Conservation (phyloP, 2,888 invertebrate species). For the Eilema depressum region DNA sequence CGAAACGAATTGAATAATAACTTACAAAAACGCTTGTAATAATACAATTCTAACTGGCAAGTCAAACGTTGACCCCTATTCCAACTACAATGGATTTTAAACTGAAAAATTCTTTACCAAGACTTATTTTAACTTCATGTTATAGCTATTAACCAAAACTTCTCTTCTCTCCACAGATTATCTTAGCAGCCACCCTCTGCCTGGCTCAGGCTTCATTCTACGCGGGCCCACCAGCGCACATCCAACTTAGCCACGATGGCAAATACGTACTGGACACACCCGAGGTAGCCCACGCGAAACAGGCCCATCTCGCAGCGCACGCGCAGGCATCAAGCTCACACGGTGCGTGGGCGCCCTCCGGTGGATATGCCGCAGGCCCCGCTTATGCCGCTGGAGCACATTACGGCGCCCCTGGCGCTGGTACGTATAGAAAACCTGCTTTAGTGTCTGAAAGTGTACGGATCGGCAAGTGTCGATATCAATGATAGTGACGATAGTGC, state of each 20-base stretch:
- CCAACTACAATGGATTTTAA: not conserved
- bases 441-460: not conserved
- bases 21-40: too few species aligned
- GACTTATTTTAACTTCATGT: not conserved
- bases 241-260: slow-evolving; percentile 85
- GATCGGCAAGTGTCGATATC: not conserved
- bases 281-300: slow-evolving; percentile 84
- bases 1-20: not conserved
- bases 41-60: too few species aligned
- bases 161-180: slow-evolving; percentile 65
- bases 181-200: slow-evolving; percentile 82
- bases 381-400: slow-evolving; percentile 67
- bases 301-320: slow-evolving; percentile 81
- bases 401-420: slow-evolving; percentile 82
- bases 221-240: slow-evolving; percentile 80
- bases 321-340: slow-evolving; percentile 81
- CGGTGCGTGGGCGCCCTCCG: slow-evolving; percentile 81
- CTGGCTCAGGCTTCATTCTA: slow-evolving; percentile 85
- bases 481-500: not conserved
- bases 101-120: not conserved
- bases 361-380: slow-evolving; percentile 62
- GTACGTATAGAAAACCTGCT: slow-evolving; percentile 52
- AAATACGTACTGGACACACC: slow-evolving; percentile 85
- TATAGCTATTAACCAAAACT: not conserved
- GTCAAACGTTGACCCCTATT: not conserved